Evolutionary conservation across 2,113 vertebrate genomes (phyloP), one percentile per base, ranked within the genome.

Genomic region (Ornithorhynchus anatinus): DNA sequence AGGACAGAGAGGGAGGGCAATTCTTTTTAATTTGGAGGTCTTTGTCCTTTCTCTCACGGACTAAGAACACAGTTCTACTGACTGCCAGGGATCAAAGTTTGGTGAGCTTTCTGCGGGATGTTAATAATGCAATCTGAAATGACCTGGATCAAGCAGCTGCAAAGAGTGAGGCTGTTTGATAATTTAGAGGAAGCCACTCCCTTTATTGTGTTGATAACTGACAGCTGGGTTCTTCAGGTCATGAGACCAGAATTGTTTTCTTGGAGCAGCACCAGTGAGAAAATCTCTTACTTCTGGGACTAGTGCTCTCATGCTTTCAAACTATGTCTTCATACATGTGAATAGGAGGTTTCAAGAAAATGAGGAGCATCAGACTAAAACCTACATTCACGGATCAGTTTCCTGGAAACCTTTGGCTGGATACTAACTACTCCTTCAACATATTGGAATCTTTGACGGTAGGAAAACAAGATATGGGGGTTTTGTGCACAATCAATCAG

Each of bases 161-260:
- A 15, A 82, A 75, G 33, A 14, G 44, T n/a, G n/a, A n/a, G 25
- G 22, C 40, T 6, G 22, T 35, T 59, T 60, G 17, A 60, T 12
- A 37, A 12, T 66, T 84, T 77, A 56, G 72, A 58, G 53, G 25
- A 63, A 59, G n/a, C 36, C 20, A 42, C 16, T 72, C 19, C 23
- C 5, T 37, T 60, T 80, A 60, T 60, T 52, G 59, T 40, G 17
- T 33, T 70, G 35, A 70, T 66, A 60, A 70, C 20, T 53, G 27
- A n/a, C 59, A 43, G 29, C 19, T 43, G 62, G 35, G n/a, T 27
- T 42, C 13, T 22, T 29, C 19, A 69, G 53, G 54, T 66, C 74
- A 39, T 68, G 45, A 64, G 31, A 58, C 13, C n/a, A 56, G 22
- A 77, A 63, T 77, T 47, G 72, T 84, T 75, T 84, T 67, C 81